Base-by-base conservation (phyloP, 2,113 vertebrate species). In the Ranitomeya variabilis region DNA sequence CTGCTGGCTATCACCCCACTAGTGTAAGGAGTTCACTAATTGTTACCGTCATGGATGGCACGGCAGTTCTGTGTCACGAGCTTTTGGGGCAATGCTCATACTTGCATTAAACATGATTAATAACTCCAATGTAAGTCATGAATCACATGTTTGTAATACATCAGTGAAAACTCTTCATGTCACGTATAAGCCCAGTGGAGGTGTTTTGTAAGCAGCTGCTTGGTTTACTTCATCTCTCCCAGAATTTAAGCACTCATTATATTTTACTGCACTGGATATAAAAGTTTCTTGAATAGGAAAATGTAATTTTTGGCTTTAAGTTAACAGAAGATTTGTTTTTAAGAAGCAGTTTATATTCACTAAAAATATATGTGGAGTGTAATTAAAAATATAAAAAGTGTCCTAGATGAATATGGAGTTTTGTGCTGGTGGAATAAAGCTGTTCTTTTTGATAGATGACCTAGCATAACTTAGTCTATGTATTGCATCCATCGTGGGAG, bases 401-500 rank as follows among this genome's bases (percentile, higher is more conserved):
- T 84, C 81, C 81, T 66, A 66, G 87, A 89, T 89, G 87, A 89
- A 89, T 89, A 89, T 89, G 87, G 81, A 26, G 73, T 84, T 84
- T 89, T 89, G 81, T 89, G 81, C 81, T 84, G 12, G 87, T 77
- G 51, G 81, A 89, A 89, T 89, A 89, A 84, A 89, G 80, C 81
- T 78, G 87, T 89, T 89, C 83, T 83, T 89, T 89, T 89, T 89
- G 87, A 89, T 89, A 89, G 87, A 78, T 89, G 81, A 89, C 87
- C 87, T 84, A 83, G 81, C 81, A 83, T 89, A 89, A 78, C 81
- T 67, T 78, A 89, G 71, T 84, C 73, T 89, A 84, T 89, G 87
- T 84, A 84, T 84, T 89, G 81, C 81, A 89, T 84, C 73, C 87
- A 89, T 78, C 60, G 87, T 84, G 87, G 87, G 87, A 89, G 81